These are phyloP conservation scores for Sarcophilus harrisii DNA, from an alignment of 2,797 vertebrate genomes.

Conservation along the genomic window DNA sequence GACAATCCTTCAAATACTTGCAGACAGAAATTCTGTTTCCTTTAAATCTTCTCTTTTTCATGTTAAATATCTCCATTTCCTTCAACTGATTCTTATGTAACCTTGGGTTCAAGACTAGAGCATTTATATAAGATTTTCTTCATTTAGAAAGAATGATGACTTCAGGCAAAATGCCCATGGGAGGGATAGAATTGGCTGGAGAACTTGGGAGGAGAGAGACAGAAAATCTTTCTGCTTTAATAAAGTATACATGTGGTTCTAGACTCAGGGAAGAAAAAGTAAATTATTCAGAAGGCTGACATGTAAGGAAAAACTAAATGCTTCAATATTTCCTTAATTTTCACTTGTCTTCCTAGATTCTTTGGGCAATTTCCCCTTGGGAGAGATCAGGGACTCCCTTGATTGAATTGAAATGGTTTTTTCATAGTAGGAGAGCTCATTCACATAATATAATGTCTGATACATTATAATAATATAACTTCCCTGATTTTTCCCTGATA, in stretches of 20 bases:
- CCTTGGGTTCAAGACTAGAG: neutral
- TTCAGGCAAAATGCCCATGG: neutral
- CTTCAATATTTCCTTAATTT: neutral
- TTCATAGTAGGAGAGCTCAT: neutral
- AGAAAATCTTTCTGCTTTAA: neutral
- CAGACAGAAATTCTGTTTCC: neutral
- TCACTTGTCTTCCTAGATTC: neutral
- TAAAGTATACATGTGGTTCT: neutral
- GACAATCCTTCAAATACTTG: neutral
- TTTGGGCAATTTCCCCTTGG: neutral
- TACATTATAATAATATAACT: neutral
- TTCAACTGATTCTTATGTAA: neutral
- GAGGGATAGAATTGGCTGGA: neutral
- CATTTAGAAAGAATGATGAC: neutral
- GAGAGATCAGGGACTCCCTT: neutral
- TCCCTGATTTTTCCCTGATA: neutral
- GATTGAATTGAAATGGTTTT: neutral
- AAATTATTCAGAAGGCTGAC: neutral
- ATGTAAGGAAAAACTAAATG: neutral
- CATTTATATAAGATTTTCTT: neutral
- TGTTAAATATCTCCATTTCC: neutral
- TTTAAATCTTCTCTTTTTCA: neutral
- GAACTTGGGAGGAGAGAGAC: neutral
- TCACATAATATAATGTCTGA: neutral
- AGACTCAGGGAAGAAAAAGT: neutral